Evolutionary conservation across 1,140 invertebrate genomes (phyloP).

Genomic region (Lasaia peninsularis): DNA sequence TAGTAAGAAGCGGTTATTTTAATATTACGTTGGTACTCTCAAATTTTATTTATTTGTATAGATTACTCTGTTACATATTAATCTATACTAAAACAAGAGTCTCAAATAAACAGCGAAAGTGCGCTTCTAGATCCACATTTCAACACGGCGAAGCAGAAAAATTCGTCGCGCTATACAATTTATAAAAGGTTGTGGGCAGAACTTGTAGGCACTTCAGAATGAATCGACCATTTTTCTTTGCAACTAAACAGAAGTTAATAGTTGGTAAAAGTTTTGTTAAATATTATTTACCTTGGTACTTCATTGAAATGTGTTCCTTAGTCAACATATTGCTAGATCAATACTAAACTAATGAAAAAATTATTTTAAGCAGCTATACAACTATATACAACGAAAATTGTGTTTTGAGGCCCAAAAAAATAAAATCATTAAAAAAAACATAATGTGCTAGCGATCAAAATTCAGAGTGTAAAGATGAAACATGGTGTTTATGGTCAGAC

Average conservation of each 20-base stretch:
- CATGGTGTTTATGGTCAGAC: no score
- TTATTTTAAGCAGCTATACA: no score
- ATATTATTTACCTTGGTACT: neutral
- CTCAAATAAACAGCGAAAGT: slow-evolving; percentile 14
- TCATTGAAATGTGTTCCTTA: neutral
- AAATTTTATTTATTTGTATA: no score
- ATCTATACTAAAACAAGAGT: neutral
- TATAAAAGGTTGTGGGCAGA: neutral
- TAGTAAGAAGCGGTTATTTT: no score
- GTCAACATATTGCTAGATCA: neutral
- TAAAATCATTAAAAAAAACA: no score
- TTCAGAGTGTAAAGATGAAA: no score
- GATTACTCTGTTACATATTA: neutral
- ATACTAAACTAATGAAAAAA: no score
- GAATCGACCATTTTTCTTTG: slow-evolving; percentile 10
- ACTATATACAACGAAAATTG: no score
- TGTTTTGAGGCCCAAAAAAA: no score
- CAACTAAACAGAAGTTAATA: slow-evolving; percentile 13
- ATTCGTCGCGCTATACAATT: neutral
- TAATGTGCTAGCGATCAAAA: no score
- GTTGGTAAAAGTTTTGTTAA: slow-evolving; percentile 9
- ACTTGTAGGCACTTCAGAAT: slow-evolving; percentile 11
- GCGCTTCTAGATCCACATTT: neutral
- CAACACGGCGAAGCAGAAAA: slow-evolving; percentile 13
- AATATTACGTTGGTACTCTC: no score